A percentile compares a stretch with the other conserved stretches of the same genome.
Evolutionary conservation across 2,888 invertebrate species (phyloP).

Genomic region (Phanerotoma sp.): DNA sequence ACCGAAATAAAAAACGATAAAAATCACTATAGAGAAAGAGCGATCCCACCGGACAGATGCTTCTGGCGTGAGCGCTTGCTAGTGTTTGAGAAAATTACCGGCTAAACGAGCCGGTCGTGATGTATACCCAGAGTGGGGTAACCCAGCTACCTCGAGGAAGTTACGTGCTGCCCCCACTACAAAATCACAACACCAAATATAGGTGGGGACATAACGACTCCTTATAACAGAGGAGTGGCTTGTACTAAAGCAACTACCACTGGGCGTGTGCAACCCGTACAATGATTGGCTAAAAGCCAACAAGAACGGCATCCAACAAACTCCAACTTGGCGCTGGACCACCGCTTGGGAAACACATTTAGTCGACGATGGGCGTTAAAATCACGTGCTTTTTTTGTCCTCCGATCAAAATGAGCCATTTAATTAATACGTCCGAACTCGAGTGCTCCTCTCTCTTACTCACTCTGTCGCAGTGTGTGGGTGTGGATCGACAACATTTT

Average conservation of each 20-base stretch:
- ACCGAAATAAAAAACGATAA: conserved; percentile 10
- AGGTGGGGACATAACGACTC: conserved; percentile 20
- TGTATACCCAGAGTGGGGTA: conserved; percentile 41
- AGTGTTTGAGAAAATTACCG: conserved; percentile 58
- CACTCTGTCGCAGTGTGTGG: conserved; percentile 37
- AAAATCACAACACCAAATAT: conserved; percentile 6
- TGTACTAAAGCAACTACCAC: conserved; percentile 7
- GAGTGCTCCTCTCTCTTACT: conserved; percentile 44
- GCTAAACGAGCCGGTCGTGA: conserved; percentile 50
- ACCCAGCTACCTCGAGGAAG: conserved; percentile 3
- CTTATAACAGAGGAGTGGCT: conserved; percentile 14
- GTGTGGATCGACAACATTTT: no score
- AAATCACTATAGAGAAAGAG: conserved; percentile 23
- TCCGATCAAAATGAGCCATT: conserved; percentile 57
- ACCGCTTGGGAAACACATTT: conserved; percentile 38
- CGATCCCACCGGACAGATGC: conserved; percentile 40
- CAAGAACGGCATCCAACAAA: conserved; percentile 19
- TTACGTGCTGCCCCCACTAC: conserved; percentile 14
- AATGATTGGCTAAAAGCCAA: conserved; percentile 19
- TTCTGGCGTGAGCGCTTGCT: conserved; percentile 56
- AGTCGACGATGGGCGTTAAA: conserved; percentile 52
- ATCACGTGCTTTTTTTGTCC: conserved; percentile 44
- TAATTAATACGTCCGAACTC: conserved; percentile 57
- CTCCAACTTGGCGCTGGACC: conserved; percentile 15
- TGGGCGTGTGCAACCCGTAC: not conserved